Conservation (phyloP, 2,888 invertebrate genomes). For the Harpalus rufipes region DNA sequence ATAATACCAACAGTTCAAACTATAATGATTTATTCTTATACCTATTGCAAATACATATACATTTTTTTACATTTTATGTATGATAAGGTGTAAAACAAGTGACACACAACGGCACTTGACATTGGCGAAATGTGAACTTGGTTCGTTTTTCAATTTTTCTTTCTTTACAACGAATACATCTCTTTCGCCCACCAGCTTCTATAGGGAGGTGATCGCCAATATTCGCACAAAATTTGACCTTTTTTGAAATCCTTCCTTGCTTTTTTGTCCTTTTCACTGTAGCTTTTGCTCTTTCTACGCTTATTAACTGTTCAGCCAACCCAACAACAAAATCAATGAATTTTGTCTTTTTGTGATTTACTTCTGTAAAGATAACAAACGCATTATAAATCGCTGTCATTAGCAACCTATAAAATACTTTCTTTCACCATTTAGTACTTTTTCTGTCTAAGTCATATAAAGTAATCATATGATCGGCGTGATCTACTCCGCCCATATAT, state of each 20-base stretch:
- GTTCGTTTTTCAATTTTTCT: conserved; percentile 44
- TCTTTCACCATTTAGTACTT: conserved; percentile 58
- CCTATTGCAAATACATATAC: conserved; percentile 3
- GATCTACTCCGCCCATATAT: conserved; percentile 58
- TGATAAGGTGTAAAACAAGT: conserved; percentile 17
- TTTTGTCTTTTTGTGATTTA: conserved; percentile 32
- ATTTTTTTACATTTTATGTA: conserved; percentile 24
- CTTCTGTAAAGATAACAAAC: conserved; percentile 46
- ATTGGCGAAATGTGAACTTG: not conserved
- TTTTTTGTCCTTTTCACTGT: conserved; percentile 40
- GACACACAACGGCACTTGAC: conserved; percentile 1
- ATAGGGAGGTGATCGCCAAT: conserved; percentile 4
- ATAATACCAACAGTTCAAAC: conserved; percentile 4
- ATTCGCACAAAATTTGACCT: conserved; percentile 2
- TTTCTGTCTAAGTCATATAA: conserved; percentile 58
- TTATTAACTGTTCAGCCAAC: conserved; percentile 52
- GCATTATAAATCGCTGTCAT: conserved; percentile 22
- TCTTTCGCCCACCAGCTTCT: not conserved
- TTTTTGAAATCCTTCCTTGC: conserved; percentile 34
- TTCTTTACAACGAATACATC: conserved; percentile 1
- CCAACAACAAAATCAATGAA: conserved; percentile 58
- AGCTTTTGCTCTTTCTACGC: conserved; percentile 55
- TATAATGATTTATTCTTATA: not conserved
- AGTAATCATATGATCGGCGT: conserved; percentile 62
- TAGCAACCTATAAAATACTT: conserved; percentile 46